phyloP scores from a whole-genome alignment of 2,888 invertebrate genomes.

The Trichacis sp. region DNA sequence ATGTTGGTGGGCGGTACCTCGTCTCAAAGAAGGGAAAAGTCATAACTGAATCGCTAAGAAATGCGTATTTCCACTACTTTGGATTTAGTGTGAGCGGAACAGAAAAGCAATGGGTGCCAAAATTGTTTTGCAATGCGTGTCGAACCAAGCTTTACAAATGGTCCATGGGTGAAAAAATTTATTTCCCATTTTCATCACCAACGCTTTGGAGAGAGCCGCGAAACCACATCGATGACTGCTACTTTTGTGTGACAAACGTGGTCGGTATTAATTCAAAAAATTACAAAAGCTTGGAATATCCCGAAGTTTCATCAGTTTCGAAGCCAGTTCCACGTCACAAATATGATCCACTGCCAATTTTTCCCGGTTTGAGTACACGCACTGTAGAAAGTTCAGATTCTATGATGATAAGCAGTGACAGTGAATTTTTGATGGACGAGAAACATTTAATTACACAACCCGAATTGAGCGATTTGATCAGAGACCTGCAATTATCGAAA shows the following conservation, averaged over 20 bases:
- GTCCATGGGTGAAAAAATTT: not conserved
- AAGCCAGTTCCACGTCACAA: not conserved
- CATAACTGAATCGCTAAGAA: not conserved
- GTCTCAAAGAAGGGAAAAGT: not conserved
- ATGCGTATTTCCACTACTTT: not conserved
- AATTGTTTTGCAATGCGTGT: conserved; percentile 1
- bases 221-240: conserved; percentile 2
- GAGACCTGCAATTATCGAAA: conserved; percentile 44
- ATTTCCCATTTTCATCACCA: not conserved
- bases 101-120: not conserved
- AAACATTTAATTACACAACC: conserved; percentile 13
- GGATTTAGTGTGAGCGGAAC: not conserved
- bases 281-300: not conserved
- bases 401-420: not conserved
- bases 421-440: not conserved
- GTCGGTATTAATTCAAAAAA: not conserved
- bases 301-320: not conserved
- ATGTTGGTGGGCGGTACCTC: no score
- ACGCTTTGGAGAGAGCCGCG: not conserved
- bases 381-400: not conserved
- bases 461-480: conserved; percentile 41
- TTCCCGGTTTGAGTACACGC: not conserved
- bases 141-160: not conserved
- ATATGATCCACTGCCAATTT: not conserved
- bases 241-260: conserved; percentile 2